Percentiles rank a stretch among this genome's conserved stretches.
Conservation (phyloP, 2,888 invertebrate genomes). For the Eupithecia inturbata region DNA sequence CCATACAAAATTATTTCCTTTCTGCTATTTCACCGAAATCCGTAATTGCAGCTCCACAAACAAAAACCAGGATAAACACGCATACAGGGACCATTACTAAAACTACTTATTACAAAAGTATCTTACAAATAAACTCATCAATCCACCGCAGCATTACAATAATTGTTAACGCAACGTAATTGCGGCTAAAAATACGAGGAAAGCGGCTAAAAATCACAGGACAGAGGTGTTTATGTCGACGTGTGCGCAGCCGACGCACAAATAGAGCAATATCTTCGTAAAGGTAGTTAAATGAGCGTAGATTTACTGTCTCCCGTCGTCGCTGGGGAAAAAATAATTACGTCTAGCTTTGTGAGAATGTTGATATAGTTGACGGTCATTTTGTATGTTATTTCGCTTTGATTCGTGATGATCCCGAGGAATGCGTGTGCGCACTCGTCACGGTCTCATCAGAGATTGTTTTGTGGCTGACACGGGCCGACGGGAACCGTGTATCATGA, state of each 20-base stretch:
- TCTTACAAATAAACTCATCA: constrained; percentile 45
- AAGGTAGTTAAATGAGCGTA: constrained; percentile 66
- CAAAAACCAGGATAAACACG: constrained; percentile 29
- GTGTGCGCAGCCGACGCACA: constrained; percentile 39
- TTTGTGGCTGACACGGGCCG: constrained; percentile 28
- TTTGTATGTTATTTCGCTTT: constrained; percentile 35
- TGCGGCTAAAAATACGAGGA: constrained; percentile 47
- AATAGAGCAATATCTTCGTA: constrained; percentile 53
- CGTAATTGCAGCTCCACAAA: constrained; percentile 16
- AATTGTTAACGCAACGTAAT: constrained; percentile 48
- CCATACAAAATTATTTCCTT: background rate
- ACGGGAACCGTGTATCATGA: constrained; percentile 33
- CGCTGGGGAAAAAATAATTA: constrained; percentile 38
- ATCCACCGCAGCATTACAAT: constrained; percentile 41
- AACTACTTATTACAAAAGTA: constrained; percentile 39
- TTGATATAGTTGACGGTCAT: constrained; percentile 29
- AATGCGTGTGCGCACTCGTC: constrained; percentile 30
- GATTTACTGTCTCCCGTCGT: constrained; percentile 59
- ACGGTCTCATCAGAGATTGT: constrained; percentile 37
- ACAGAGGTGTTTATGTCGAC: constrained; percentile 47
- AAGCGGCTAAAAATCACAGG: constrained; percentile 50
- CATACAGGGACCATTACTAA: constrained; percentile 28
- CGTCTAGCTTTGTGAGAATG: constrained; percentile 28
- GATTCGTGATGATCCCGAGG: constrained; percentile 34
- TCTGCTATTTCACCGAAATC: background rate